phyloP scores from a whole-genome alignment of 2,797 vertebrate genomes.

The Cottoperca gobio region DNA sequence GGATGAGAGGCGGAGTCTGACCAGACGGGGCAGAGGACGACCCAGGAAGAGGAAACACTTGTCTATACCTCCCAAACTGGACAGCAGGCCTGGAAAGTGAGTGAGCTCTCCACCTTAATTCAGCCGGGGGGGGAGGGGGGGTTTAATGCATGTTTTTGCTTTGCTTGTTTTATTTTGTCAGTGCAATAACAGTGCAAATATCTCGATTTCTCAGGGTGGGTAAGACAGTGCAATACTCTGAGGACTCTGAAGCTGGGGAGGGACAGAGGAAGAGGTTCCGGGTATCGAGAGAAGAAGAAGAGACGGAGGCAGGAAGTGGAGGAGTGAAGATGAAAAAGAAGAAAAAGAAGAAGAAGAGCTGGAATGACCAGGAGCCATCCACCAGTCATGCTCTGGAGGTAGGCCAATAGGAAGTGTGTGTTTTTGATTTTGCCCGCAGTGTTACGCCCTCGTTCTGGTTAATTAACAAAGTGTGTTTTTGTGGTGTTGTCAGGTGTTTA shows the following conservation, averaged over 20 bases:
- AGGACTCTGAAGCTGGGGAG: conserved; percentile 92
- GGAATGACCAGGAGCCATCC: conserved; percentile 88
- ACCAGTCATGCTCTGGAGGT: conserved; percentile 91
- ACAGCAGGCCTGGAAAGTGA: conserved; percentile 94
- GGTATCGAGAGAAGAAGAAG: conserved; percentile 87
- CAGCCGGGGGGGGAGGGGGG: too few species aligned
- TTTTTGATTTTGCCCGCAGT: background rate
- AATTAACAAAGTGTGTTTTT: background rate
- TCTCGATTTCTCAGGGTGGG: conserved; percentile 81
- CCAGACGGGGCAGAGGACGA: conserved; percentile 93
- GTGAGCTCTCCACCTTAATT: conserved; percentile 58
- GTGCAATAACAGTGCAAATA: background rate
- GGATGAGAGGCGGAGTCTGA: conserved; percentile 93
- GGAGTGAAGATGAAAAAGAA: conserved; percentile 81
- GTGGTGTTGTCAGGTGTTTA: conserved; percentile 77
- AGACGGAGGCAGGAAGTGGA: conserved; percentile 79
- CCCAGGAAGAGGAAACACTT: conserved; percentile 96
- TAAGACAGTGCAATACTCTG: conserved; percentile 90
- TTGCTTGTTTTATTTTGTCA: background rate
- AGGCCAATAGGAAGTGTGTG: conserved; percentile 1
- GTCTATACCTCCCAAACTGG: conserved; percentile 90
- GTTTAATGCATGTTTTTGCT: background rate
- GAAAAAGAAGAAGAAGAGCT: conserved; percentile 87
- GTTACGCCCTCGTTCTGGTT: background rate
- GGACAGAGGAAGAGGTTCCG: conserved; percentile 90